phyloP scores from a whole-genome alignment of 2,113 vertebrate species.

The Cottus gobio region DNA sequence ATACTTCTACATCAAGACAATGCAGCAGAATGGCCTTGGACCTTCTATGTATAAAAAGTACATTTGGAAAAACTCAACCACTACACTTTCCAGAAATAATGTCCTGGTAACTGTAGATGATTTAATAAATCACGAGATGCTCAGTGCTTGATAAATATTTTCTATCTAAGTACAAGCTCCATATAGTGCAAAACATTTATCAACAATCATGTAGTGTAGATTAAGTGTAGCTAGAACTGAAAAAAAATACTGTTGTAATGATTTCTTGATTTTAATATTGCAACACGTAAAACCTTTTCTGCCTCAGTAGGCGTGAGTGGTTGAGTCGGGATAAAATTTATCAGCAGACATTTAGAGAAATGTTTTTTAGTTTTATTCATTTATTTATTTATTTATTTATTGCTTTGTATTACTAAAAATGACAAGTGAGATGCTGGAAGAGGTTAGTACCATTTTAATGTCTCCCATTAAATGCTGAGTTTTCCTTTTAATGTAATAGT shows the following conservation, averaged over 20 bases:
- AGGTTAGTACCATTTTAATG: slow-evolving; percentile 59
- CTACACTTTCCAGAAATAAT: not conserved
- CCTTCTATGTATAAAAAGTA: not conserved
- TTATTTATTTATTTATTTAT: slow-evolving; percentile 8
- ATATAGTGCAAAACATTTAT: not conserved
- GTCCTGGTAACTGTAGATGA: not conserved
- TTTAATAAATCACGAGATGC: not conserved
- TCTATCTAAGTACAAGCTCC: not conserved
- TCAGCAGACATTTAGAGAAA: not conserved
- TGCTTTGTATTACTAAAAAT: slow-evolving; percentile 49
- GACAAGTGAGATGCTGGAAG: slow-evolving; percentile 46
- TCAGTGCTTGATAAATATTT: not conserved
- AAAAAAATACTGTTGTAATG: not conserved
- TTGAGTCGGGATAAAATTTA: not conserved
- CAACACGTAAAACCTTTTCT: not conserved
- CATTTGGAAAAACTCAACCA: not conserved
- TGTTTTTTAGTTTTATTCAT: slow-evolving; percentile 20
- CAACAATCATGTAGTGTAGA: not conserved
- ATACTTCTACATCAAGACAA: not conserved
- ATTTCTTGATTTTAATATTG: not conserved
- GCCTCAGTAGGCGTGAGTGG: not conserved
- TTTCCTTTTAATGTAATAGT: not conserved
- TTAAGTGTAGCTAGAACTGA: not conserved
- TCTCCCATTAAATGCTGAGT: slow-evolving; percentile 11
- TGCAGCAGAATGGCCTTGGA: not conserved